These are phyloP conservation scores for Parazoanthus darwini DNA, from an alignment of 92 coral and sea anemone genomes.

Conservation along the genomic window DNA sequence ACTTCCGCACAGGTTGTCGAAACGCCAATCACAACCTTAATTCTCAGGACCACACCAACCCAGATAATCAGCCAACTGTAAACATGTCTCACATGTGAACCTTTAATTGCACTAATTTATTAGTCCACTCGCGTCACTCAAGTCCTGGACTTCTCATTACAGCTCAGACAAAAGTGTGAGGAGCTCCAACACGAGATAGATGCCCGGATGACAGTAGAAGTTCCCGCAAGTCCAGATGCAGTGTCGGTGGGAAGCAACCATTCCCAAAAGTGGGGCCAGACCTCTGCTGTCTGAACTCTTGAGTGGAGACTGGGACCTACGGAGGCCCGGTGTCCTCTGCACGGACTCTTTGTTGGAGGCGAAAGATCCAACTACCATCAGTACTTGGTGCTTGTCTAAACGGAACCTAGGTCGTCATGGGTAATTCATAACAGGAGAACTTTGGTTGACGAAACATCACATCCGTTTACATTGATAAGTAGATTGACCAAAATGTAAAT, in stretches of 20 bases:
- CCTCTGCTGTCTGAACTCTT: constrained; percentile 75
- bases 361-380: not conserved
- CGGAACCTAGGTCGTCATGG: not conserved
- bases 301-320: not conserved
- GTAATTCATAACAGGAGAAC: not conserved
- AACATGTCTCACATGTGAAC: not conserved
- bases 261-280: constrained; percentile 80
- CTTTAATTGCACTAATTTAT: not conserved
- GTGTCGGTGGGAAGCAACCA: constrained; percentile 88
- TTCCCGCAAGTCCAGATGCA: constrained; percentile 90
- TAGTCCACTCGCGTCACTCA: not conserved
- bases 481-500: no score
- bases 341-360: not conserved
- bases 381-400: not conserved
- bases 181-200: constrained; percentile 91
- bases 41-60: no score
- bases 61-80: not conserved
- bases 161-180: constrained; percentile 97
- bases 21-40: no score
- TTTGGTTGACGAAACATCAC: not conserved
- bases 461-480: not conserved
- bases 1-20: no score
- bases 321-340: not conserved
- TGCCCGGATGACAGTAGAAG: constrained; percentile 91
- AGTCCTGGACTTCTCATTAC: constrained; percentile 7